Conservation (phyloP, 2,113 vertebrate genomes). For the Mobula birostris region DNA sequence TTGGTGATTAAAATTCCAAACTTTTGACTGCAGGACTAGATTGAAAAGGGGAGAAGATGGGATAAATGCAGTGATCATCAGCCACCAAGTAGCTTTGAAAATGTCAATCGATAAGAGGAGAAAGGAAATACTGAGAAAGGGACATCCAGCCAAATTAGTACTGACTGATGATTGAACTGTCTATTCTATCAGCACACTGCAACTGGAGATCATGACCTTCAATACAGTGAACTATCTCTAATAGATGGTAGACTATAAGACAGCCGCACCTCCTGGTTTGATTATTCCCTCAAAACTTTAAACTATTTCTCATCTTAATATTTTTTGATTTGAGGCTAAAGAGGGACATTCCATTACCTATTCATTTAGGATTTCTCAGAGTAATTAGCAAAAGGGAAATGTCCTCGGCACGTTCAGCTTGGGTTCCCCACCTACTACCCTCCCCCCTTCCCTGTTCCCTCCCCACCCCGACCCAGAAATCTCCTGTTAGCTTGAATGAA, state of each 20-base stretch:
- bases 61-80: not conserved
- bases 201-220: too few relatives aligned
- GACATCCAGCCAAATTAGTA: not conserved
- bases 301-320: too few relatives aligned
- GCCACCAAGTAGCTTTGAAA: not conserved
- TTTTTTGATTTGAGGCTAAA: not conserved
- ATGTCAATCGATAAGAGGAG: not conserved
- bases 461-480: not conserved
- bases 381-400: not conserved
- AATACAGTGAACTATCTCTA: not conserved
- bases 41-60: not conserved
- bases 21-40: not conserved
- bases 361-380: not conserved
- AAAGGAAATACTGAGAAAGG: not conserved
- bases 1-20: not conserved
- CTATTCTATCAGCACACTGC: too few relatives aligned
- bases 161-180: not conserved
- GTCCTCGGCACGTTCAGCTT: too few relatives aligned
- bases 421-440: not conserved
- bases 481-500: constrained; percentile 18
- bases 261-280: not conserved
- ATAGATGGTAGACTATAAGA: not conserved
- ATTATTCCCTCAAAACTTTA: not conserved
- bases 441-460: not conserved
- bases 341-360: not conserved